Evolutionary conservation across 2,888 invertebrate genomes (phyloP).

Genomic region (Thera obeliscata): DNA sequence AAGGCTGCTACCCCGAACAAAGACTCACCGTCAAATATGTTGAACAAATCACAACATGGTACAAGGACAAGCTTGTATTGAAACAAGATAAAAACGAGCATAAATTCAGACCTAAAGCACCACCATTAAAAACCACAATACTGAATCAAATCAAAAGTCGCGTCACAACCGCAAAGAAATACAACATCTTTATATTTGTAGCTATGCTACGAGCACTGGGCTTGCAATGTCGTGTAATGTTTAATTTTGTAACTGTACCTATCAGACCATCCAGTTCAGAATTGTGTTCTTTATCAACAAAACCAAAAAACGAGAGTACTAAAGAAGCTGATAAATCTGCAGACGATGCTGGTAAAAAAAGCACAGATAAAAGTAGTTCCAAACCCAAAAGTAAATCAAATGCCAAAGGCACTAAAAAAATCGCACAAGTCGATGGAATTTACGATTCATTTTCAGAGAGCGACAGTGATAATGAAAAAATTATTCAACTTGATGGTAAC

Average conservation of each 20-base stretch:
- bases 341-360: slow-evolving; percentile 41
- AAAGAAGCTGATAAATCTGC: slow-evolving; percentile 11
- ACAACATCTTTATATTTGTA: slow-evolving; percentile 90
- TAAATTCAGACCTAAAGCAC: slow-evolving; percentile 75
- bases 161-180: slow-evolving; percentile 86
- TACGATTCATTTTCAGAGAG: slow-evolving; percentile 60
- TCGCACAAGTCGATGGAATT: slow-evolving; percentile 85
- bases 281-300: slow-evolving; percentile 85
- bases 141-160: slow-evolving; percentile 85
- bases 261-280: slow-evolving; percentile 87
- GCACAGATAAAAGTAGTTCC: slow-evolving; percentile 13
- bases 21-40: slow-evolving; percentile 89
- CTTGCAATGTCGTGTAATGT: slow-evolving; percentile 90
- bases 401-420: slow-evolving; percentile 53
- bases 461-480: slow-evolving; percentile 54
- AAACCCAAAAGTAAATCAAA: slow-evolving; percentile 39
- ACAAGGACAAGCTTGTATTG: slow-evolving; percentile 85
- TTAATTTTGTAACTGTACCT: slow-evolving; percentile 91
- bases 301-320: slow-evolving; percentile 52
- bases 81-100: slow-evolving; percentile 84
- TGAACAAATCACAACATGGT: slow-evolving; percentile 92
- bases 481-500: slow-evolving; percentile 69
- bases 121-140: slow-evolving; percentile 76
- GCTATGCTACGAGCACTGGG: slow-evolving; percentile 91
- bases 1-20: slow-evolving; percentile 90